phyloP scores from a whole-genome alignment of 1,140 invertebrate genomes.

The Pollicipes pollicipes region DNA sequence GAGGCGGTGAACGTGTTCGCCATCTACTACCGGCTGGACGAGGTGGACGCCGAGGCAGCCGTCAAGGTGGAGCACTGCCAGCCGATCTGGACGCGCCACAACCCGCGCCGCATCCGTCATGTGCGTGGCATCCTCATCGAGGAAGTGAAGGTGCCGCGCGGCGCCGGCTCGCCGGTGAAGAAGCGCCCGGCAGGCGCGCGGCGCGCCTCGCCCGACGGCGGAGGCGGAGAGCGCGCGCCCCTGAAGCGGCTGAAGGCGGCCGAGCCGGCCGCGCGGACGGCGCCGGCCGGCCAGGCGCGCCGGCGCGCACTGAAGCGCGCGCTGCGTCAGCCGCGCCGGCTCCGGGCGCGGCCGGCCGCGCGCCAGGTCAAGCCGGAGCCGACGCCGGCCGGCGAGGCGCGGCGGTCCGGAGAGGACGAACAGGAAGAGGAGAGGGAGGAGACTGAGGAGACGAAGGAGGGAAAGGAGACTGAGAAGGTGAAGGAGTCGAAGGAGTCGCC shows the following conservation, averaged over 20 bases:
- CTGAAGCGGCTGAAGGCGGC: not conserved
- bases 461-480: not conserved
- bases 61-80: constrained; percentile 21
- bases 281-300: not conserved
- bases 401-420: too few species aligned
- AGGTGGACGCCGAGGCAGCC: constrained; percentile 16
- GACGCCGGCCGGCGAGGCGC: too few species aligned
- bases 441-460: constrained; percentile 4
- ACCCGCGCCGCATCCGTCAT: constrained; percentile 33
- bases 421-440: constrained; percentile 13
- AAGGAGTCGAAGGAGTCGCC: not conserved
- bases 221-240: not conserved
- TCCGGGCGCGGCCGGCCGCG: not conserved
- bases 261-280: not conserved
- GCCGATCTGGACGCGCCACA: constrained; percentile 38
- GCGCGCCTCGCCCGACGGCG: not conserved
- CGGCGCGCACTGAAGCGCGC: not conserved
- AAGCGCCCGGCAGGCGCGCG: not conserved
- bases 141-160: constrained; percentile 24
- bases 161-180: not conserved
- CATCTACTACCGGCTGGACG: constrained; percentile 20
- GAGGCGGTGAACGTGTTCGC: constrained; percentile 20
- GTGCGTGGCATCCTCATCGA: constrained; percentile 40
- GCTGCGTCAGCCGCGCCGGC: not conserved
- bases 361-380: not conserved